phyloP scores from a whole-genome alignment of 2,888 invertebrate species.

The Asteroscopus sphinx region DNA sequence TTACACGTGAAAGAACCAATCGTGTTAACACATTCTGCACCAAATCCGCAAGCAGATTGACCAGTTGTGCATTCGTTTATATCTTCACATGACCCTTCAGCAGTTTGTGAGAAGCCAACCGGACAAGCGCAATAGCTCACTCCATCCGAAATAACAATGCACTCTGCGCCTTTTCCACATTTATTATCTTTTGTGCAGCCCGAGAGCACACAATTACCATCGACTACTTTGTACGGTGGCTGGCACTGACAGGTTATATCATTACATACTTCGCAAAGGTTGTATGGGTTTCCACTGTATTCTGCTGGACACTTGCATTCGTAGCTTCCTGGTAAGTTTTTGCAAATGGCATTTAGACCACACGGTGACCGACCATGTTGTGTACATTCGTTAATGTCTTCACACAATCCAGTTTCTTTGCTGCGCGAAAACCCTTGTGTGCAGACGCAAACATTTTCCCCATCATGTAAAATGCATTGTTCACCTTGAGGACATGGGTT shows the following conservation, averaged over 20 bases:
- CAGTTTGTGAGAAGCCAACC: slow-evolving; percentile 93
- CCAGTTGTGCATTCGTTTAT: slow-evolving; percentile 95
- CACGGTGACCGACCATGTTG: slow-evolving; percentile 94
- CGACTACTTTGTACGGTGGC: slow-evolving; percentile 95
- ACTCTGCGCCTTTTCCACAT: slow-evolving; percentile 96
- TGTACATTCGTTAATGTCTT: slow-evolving; percentile 96
- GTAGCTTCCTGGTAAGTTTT: slow-evolving; percentile 97
- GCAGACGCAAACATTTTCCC: slow-evolving; percentile 96
- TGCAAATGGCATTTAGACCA: slow-evolving; percentile 96
- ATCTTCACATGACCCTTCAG: slow-evolving; percentile 95
- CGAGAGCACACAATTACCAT: slow-evolving; percentile 95
- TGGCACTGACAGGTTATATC: slow-evolving; percentile 96
- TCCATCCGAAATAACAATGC: slow-evolving; percentile 96
- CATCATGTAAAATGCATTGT: slow-evolving; percentile 95
- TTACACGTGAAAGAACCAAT: slow-evolving; percentile 94
- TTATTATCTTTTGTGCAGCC: slow-evolving; percentile 95
- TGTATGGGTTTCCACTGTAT: slow-evolving; percentile 97
- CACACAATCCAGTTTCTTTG: slow-evolving; percentile 92
- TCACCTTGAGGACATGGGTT: slow-evolving; percentile 96
- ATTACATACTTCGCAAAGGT: slow-evolving; percentile 95
- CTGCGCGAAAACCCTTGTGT: slow-evolving; percentile 96
- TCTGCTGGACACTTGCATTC: slow-evolving; percentile 97
- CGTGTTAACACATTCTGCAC: slow-evolving; percentile 95
- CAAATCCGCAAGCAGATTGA: slow-evolving; percentile 94
- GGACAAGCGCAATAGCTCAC: slow-evolving; percentile 98